Conservation (phyloP, 2,888 invertebrate species). For the Luperina testacea region DNA sequence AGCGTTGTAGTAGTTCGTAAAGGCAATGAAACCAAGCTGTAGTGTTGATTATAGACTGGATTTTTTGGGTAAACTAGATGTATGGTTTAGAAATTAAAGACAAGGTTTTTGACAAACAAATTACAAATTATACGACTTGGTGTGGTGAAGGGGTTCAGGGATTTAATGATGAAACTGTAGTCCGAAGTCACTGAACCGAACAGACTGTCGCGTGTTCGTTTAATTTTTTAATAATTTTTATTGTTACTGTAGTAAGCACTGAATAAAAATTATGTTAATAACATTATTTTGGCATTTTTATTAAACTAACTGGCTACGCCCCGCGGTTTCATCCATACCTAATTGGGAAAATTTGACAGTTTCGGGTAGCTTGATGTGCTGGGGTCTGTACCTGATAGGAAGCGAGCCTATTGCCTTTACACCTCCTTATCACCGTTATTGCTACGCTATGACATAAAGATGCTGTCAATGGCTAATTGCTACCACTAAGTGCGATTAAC, state of each 20-base stretch:
- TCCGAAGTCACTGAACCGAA: not conserved
- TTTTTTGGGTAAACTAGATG: not conserved
- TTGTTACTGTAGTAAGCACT: not conserved
- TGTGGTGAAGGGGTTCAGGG: conserved; percentile 5
- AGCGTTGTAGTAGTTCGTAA: not conserved
- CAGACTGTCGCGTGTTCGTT: not conserved
- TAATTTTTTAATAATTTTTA: not conserved
- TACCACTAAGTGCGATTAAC: too few relatives aligned
- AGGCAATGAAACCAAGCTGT: not conserved
- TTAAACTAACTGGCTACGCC: not conserved
- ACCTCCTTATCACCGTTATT: too few relatives aligned
- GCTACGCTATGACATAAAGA: too few relatives aligned
- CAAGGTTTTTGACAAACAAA: not conserved
- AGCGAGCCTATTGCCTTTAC: too few relatives aligned
- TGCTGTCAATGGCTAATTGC: too few relatives aligned
- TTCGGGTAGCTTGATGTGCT: too few relatives aligned
- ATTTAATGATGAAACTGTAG: not conserved
- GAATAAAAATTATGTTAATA: not conserved
- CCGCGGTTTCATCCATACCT: not conserved
- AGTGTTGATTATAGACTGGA: not conserved
- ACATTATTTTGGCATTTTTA: not conserved
- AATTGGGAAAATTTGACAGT: too few relatives aligned
- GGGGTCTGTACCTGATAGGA: too few relatives aligned
- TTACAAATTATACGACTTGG: not conserved
- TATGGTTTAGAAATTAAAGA: not conserved